Base-by-base conservation (phyloP, 2,797 vertebrate genomes). In the Pangasius macronema region DNA sequence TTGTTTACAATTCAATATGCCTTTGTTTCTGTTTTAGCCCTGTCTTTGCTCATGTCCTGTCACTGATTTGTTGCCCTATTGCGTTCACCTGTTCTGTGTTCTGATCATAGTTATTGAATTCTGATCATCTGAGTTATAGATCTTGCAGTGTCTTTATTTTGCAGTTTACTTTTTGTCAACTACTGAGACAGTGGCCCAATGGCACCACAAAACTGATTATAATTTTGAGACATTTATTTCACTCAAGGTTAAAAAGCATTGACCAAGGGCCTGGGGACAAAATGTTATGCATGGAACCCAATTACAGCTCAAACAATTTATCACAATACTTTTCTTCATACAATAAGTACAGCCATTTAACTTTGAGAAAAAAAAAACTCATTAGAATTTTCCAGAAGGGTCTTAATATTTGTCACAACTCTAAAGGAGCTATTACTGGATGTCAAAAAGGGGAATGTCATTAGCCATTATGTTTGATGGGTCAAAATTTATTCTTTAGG, bases 251-350 rank as follows among this genome's bases (percentile, higher is more conserved):
- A 63, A 77, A 82, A 51, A 22, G 1, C 10, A 61, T n/a, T 80
- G 61, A 63, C n/a, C 16, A n/a, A 30, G 20, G 42, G 24, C 67
- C 55, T 46, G 27, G 36, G 53, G 70, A 27, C 51, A 49, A 85
- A 51, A 67, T 22, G 49, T 68, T 61, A 22, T 51, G 39, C 46
- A 27, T 73, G 65, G 85, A 33, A 65, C 84, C 83, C 51, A 72
- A 36, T 79, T 87, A 85, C 39, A 5, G 68, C 46, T 39, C 61
- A 30, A 63, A 30, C 84, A 65, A 22, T 87, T 73, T 16, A 85
- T 83, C 63, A 46, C 27, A 87, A 55, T 57, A 67, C 76, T 61
- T 59, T 79, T 82, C 33, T 42, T 59, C 65, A 59, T 27, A 84
- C 42, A 55, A 22, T 27, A 10, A 59, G 3, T 49, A 33, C 79